Evolutionary conservation across 2,888 invertebrate genomes (phyloP).

Genomic region (Drosophila buzzatii): DNA sequence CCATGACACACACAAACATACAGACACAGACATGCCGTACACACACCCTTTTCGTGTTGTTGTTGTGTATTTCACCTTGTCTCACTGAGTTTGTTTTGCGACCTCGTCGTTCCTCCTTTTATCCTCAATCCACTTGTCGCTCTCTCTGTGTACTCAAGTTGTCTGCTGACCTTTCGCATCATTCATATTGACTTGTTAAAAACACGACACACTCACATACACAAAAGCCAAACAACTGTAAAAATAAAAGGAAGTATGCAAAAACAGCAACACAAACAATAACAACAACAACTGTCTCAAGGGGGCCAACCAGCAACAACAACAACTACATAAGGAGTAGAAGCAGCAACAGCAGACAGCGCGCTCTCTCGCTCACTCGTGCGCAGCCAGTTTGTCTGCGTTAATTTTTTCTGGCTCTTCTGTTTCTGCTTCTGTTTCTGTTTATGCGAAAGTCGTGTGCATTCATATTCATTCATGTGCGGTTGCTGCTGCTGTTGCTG

Average conservation of each 20-base stretch:
- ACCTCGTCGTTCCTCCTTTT: constrained; percentile 27
- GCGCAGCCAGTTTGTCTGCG: constrained; percentile 16
- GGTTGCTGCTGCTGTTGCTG: constrained; percentile 23
- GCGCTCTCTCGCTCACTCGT: constrained; percentile 32
- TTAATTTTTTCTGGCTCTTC: constrained; percentile 38
- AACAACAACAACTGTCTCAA: constrained; percentile 67
- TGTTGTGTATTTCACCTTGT: constrained; percentile 59
- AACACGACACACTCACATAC: constrained; percentile 50
- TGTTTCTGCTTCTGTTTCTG: constrained; percentile 12
- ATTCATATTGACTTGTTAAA: constrained; percentile 78
- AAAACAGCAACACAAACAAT: constrained; percentile 18
- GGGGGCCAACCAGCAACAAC: constrained; percentile 37
- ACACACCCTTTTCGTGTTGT: constrained; percentile 43
- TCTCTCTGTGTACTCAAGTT: constrained; percentile 45
- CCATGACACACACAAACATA: constrained; percentile 14
- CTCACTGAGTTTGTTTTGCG: constrained; percentile 41
- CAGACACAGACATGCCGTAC: constrained; percentile 15
- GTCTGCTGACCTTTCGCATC: constrained; percentile 78
- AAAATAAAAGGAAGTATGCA: constrained; percentile 47
- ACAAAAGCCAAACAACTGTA: constrained; percentile 49
- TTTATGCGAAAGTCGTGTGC: constrained; percentile 59
- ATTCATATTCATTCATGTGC: constrained; percentile 74
- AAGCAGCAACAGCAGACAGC: constrained; percentile 34
- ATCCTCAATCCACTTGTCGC: constrained; percentile 40
- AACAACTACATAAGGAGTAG: constrained; percentile 26